Percentiles rank a stretch among this genome's conserved stretches.
phyloP scores from a whole-genome alignment of 2,113 vertebrate species.

The Actenoides hombroni region DNA sequence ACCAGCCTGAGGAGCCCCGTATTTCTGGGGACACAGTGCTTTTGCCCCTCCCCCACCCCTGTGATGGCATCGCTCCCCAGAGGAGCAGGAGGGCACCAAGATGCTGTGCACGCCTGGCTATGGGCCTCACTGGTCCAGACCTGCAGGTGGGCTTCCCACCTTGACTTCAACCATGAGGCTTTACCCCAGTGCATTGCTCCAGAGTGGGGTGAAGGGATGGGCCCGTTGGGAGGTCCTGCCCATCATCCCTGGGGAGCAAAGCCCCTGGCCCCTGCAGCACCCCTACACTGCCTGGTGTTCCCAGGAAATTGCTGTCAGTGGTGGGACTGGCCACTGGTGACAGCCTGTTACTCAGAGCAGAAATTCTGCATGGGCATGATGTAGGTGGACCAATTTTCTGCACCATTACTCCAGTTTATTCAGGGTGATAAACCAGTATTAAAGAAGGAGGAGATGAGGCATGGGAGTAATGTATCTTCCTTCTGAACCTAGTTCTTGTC shows the following conservation, averaged over 20 bases:
- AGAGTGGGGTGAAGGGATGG: rapidly evolving
- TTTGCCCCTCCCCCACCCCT: background rate
- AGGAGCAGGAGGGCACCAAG: background rate
- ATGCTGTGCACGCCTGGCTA: rapidly evolving
- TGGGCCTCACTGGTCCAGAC: background rate
- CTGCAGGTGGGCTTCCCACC: background rate
- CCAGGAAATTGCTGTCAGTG: background rate
- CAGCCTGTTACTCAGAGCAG: background rate
- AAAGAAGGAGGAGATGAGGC: background rate
- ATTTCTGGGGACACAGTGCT: background rate
- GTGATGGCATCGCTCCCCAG: rapidly evolving
- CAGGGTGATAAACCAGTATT: background rate
- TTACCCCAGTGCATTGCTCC: background rate
- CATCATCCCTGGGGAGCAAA: background rate
- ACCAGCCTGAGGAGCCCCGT: background rate
- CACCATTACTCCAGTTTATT: conserved; percentile 41
- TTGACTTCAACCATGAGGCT: background rate
- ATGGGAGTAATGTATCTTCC: background rate
- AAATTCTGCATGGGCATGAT: conserved; percentile 4
- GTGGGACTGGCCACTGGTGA: background rate
- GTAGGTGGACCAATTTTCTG: conserved; percentile 32
- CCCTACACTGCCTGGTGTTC: background rate
- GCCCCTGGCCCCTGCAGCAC: rapidly evolving
- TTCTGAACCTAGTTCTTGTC: background rate
- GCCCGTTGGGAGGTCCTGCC: rapidly evolving